A percentile compares a stretch with the other conserved stretches of the same genome.
These are phyloP conservation scores for Gopherus flavomarginatus DNA, from an alignment of 2,113 vertebrate species.

Conservation along the genomic window DNA sequence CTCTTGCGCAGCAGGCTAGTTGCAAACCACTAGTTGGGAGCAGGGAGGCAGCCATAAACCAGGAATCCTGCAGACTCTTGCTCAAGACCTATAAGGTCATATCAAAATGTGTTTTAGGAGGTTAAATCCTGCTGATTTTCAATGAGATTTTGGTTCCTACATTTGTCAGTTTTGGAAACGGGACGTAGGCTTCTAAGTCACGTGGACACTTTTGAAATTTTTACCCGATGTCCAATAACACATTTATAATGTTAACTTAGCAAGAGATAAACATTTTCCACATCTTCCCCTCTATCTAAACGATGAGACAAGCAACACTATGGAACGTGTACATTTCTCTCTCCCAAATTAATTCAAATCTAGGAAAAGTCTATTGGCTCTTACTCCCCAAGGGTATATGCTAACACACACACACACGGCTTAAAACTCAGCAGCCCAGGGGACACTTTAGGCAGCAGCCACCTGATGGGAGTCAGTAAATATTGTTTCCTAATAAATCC, in stretches of 20 bases:
- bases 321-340: constrained; percentile 23
- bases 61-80: not conserved
- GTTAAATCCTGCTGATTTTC: not conserved
- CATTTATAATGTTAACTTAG: not conserved
- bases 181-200: not conserved
- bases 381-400: constrained; percentile 30
- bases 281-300: not conserved
- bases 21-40: not conserved
- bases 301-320: constrained; percentile 18
- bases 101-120: not conserved
- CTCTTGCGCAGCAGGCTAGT: not conserved
- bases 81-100: not conserved
- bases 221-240: not conserved
- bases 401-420: constrained; percentile 50
- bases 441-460: constrained; percentile 59
- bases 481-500: constrained; percentile 50
- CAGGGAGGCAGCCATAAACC: not conserved
- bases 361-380: constrained; percentile 19
- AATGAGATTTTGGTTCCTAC: not conserved
- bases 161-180: not conserved
- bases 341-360: constrained; percentile 46
- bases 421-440: constrained; percentile 62
- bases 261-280: not conserved
- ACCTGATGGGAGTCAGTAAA: constrained; percentile 47
- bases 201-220: not conserved